Evolutionary conservation across 2,888 invertebrate species (phyloP), one percentile per base, ranked within the genome.

Genomic region (Caenorhabditis macrosperma): DNA sequence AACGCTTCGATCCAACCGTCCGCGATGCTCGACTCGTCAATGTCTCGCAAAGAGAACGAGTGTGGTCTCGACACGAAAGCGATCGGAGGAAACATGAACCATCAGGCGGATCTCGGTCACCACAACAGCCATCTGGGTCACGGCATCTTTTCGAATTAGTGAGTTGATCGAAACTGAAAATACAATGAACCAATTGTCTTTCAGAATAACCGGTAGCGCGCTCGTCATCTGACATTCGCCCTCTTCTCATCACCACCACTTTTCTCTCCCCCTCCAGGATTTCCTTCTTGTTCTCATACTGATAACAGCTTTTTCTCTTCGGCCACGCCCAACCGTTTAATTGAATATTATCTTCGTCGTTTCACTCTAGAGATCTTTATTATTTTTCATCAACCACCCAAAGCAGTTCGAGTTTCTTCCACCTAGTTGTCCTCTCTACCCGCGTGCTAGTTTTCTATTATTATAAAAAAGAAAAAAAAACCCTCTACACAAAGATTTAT

Each of bases 211-310:
- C 54, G 5, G n/a, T 33, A 33, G 33, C 33, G 5, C 33, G 10
- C 33, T 5, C 33, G 38, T 15, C 38, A 12, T 38, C 12, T 38
- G 15, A 38, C 33, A 33, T 33, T 10, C 9, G 12, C 15, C 24
- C 28, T n/a, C 17, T 54, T 20, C 15, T n/a, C 17, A 38, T 17
- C 30, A 22, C 24, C 26, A 4, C 15, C 50, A 35, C n/a, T n/a
- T 22, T 22, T 44, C 26, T 24, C 44, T 30, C 17, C 6, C n/a
- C n/a, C n/a, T n/a, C n/a, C n/a, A n/a, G n/a, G n/a, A 12, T 35
- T 55, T 38, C 28, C 54, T 54, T 55, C 64, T 54, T 59, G 66
- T 55, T 61, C 44, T 67, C 60, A 74, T 74, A 64, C 55, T 44
- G 61, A 71, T 69, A 72, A 72, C 71, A 63, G 55, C 15, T 61